A percentile compares a stretch with the other conserved stretches of the same genome.
These are phyloP conservation scores for Allacma fusca DNA, from an alignment of 2,888 invertebrate species.

Conservation along the genomic window DNA sequence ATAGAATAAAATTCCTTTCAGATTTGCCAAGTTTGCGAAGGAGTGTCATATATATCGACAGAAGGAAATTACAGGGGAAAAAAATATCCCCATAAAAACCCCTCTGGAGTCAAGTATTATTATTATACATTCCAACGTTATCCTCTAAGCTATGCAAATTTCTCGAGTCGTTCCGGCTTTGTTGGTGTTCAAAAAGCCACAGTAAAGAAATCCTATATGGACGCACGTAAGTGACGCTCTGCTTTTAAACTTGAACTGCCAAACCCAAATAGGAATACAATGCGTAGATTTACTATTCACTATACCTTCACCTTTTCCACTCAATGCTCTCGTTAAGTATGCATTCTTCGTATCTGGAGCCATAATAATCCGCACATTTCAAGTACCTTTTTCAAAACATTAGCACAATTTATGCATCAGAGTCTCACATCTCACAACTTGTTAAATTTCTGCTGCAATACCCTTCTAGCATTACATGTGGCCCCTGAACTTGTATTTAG, in stretches of 20 bases:
- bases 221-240: background rate
- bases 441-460: no score
- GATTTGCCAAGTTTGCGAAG: no score
- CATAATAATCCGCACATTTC: no score
- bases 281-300: background rate
- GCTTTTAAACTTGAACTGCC: background rate
- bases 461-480: no score
- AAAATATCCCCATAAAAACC: background rate
- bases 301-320: no score
- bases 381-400: no score
- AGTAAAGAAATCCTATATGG: background rate
- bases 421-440: no score
- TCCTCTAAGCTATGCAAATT: background rate
- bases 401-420: no score
- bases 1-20: no score
- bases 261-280: slow-evolving; percentile 4
- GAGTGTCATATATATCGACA: background rate
- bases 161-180: slow-evolving; percentile 6
- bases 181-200: background rate
- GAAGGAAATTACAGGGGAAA: background rate
- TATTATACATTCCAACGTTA: background rate
- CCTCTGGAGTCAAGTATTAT: slow-evolving; percentile 1
- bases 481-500: no score
- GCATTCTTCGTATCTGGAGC: no score
- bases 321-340: no score